Conservation (phyloP, 2,797 vertebrate species). For the Polyboroides typus region DNA sequence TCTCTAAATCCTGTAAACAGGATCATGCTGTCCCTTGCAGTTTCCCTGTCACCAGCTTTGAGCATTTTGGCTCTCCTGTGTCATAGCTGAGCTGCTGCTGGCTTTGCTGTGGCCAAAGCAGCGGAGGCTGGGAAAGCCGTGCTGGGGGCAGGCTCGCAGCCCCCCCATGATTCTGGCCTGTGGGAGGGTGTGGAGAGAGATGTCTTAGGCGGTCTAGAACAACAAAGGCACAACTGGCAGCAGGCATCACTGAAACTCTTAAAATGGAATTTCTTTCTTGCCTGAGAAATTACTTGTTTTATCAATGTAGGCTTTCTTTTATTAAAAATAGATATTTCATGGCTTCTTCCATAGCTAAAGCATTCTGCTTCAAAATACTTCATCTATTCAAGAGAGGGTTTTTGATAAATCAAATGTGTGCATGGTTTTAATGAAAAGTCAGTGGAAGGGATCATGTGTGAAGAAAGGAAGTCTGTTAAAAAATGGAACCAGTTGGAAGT, state of each 20-base stretch:
- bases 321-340: background rate
- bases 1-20: slow-evolving; percentile 2
- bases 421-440: background rate
- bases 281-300: background rate
- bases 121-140: background rate
- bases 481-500: background rate
- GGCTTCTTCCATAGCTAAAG: background rate
- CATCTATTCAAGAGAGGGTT: background rate
- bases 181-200: background rate
- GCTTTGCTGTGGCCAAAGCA: background rate
- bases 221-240: background rate
- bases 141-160: background rate
- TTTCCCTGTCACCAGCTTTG: background rate
- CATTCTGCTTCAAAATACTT: background rate
- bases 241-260: background rate
- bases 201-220: background rate
- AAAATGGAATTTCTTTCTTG: background rate
- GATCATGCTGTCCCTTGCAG: background rate
- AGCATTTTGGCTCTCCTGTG: background rate
- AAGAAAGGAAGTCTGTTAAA: background rate
- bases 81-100: background rate
- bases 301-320: background rate
- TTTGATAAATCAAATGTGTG: background rate
- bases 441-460: background rate
- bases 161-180: background rate